phyloP scores from a whole-genome alignment of 2,113 vertebrate species.

The Glaucidium brasilianum region DNA sequence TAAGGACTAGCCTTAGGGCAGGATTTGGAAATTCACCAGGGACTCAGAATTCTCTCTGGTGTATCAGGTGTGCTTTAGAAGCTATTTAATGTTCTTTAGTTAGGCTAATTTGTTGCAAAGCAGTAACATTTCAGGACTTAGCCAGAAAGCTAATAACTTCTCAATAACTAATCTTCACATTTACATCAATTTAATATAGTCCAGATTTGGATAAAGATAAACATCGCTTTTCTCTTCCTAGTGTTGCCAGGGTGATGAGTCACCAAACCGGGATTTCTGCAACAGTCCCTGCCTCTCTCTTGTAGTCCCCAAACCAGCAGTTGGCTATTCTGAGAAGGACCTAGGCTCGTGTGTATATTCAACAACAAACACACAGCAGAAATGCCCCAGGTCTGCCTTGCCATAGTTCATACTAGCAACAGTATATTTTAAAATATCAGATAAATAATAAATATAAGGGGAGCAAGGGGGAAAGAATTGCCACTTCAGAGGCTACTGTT shows the following conservation, averaged over 20 bases:
- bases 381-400: background rate
- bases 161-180: slow-evolving; percentile 8
- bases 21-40: background rate
- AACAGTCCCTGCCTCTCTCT: background rate
- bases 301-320: background rate
- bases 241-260: slow-evolving; percentile 1
- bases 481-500: background rate
- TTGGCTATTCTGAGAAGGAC: background rate
- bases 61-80: background rate
- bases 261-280: background rate
- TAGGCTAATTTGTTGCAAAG: background rate
- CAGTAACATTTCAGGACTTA: slow-evolving; percentile 1
- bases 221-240: background rate
- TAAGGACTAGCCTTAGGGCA: background rate
- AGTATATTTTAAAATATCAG: background rate
- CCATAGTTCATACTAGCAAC: background rate
- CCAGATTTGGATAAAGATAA: background rate
- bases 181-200: slow-evolving; percentile 22
- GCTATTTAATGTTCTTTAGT: background rate
- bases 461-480: background rate
- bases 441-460: background rate
- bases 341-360: background rate
- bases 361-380: background rate
- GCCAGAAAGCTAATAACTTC: background rate
- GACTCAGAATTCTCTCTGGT: background rate